Conservation (phyloP, 2,113 vertebrate species). For the Dendropsophus ebraccatus region DNA sequence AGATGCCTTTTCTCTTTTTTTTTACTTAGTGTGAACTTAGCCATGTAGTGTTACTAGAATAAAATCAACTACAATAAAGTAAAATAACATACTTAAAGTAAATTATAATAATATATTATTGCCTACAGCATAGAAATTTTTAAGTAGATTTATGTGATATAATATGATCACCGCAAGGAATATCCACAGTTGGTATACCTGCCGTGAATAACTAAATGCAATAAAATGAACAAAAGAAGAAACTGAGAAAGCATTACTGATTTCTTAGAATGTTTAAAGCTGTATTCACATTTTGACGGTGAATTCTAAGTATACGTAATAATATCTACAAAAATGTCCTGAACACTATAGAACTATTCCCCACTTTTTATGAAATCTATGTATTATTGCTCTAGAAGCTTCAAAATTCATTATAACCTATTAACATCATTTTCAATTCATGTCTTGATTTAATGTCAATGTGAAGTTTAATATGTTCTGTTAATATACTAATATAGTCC, state of each 20-base stretch:
- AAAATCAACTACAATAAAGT: background rate
- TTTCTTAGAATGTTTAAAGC: background rate
- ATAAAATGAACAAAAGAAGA: slow-evolving; percentile 29
- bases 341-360: background rate
- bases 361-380: background rate
- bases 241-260: background rate
- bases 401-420: background rate
- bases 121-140: slow-evolving; percentile 16
- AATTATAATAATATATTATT: slow-evolving; percentile 45
- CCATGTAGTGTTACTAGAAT: background rate
- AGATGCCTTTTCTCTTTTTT: too few species aligned
- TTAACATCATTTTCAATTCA: background rate
- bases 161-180: slow-evolving; percentile 26
- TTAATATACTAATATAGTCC: too few species aligned
- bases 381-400: background rate
- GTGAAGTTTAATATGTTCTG: background rate
- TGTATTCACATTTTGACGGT: background rate
- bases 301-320: background rate
- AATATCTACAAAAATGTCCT: background rate
- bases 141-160: slow-evolving; percentile 19
- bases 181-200: slow-evolving; percentile 38
- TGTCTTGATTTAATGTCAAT: background rate
- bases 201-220: slow-evolving; percentile 37
- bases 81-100: slow-evolving; percentile 14
- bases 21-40: too few species aligned